Evolutionary conservation across 2,797 vertebrate species (phyloP).

Genomic region (Sebastes steindachneri): DNA sequence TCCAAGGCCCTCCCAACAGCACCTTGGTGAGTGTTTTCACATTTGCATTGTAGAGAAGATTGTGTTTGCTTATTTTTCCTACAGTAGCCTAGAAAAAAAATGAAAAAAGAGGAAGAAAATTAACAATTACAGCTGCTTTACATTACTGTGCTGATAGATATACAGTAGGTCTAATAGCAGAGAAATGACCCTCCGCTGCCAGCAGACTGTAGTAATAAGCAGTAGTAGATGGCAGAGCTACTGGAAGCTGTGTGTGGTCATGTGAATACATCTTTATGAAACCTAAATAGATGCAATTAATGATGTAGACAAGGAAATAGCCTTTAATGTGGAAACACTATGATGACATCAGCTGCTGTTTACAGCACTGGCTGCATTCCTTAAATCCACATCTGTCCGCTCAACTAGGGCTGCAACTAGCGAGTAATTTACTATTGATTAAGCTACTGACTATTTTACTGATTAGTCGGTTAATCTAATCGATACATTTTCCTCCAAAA

Average conservation of each 20-base stretch:
- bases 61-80: not conserved
- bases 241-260: not conserved
- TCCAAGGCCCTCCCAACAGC: constrained; percentile 43
- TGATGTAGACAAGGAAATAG: not conserved
- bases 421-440: too few species aligned
- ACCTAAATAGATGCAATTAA: not conserved
- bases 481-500: too few species aligned
- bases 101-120: not conserved
- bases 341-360: not conserved
- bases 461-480: too few species aligned
- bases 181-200: not conserved
- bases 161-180: not conserved
- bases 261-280: not conserved
- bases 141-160: not conserved
- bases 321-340: not conserved
- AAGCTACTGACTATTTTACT: too few species aligned
- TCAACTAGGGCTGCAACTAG: not conserved
- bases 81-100: not conserved
- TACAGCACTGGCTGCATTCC: not conserved
- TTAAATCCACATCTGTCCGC: not conserved
- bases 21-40: constrained; percentile 53
- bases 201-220: too few species aligned
- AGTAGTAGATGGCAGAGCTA: not conserved
- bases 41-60: not conserved
- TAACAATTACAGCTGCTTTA: not conserved